Evolutionary conservation across 2,113 vertebrate species (phyloP), one percentile per base, ranked within the genome.

Genomic region (Dryoscopus gambensis): DNA sequence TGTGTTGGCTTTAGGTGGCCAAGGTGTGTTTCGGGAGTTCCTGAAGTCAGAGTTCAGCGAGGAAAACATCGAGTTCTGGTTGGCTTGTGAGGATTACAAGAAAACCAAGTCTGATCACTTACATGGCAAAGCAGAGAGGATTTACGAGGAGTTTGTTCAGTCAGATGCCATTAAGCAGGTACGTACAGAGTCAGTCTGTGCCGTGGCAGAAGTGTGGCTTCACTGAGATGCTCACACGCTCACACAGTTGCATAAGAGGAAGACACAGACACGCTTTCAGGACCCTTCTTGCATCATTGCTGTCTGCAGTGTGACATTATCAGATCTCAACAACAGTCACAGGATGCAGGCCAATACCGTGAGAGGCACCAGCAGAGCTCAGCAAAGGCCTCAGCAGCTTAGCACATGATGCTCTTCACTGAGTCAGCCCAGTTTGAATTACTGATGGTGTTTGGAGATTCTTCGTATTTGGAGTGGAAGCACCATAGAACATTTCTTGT

Each of bases 41-140:
- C 97, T 99, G 67, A 98, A 98, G 64, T 98, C 99, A 13, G 99
- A 99, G 94, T 99, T 99, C 98, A 99, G 99, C 1, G 98, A 99
- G 94, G 99, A 99, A 93, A 99, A 99, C 91, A 98, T 99, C 0
- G 98, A 98, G 75, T 99, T 99, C 96, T 99, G 99, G 99, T 50
- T 99, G 96, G 99, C 99, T 64, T 99, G 99, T 42, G 98, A 99
- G 87, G 98, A 99, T 57, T 99, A 99, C 96, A 98, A 98, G 92
- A 97, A 96, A 96, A 98, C 98, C 24, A 97, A 98, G 21, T 90
- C 98, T 65, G 96, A 96, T 60, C 96, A 98, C 84, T 95, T 98
- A 74, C 97, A 95, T 25, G 80, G 80, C 65, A 99, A 99, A 96
- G 99, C 99, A 82, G 92, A 98, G 78, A 97, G 89, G 92, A 99